Evolutionary conservation across 2,888 invertebrate species (phyloP), one percentile per base, ranked within the genome.

Genomic region (Dicyrtoma fusca): DNA sequence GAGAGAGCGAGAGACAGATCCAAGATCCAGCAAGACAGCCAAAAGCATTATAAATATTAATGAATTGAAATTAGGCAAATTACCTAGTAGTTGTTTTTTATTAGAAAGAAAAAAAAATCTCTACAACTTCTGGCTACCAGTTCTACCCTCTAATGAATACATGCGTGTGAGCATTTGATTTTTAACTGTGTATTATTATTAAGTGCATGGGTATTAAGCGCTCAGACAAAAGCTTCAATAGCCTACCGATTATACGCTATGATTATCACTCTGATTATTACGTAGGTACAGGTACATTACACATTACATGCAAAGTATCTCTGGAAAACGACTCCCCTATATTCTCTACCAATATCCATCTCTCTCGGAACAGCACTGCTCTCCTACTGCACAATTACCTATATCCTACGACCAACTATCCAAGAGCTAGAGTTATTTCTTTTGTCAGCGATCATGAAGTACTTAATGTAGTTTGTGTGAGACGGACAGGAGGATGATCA

Each of bases 11-110:
- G 21, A n/a, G n/a, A 21, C 14, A 51, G 51, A 51, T 19, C n/a
- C 17, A n/a, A n/a, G 51, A 51, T 19, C n/a, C 14, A 49, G 55
- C 19, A 23, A 21, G 55, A 55, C 13, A 61, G 61, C 17, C 42
- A 65, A 66, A 68, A 25, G 66, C 34, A 61, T 34, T 47, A 71
- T 71, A 71, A 71, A 71, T 71, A 71, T 71, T 71, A 71, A 71
- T 71, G 71, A 71, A 71, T 64, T 71, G 64, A 71, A 71, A 71
- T 71, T 71, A 71, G 63, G 71, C 55, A 71, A 71, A 71, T 71
- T 71, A 71, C 47, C 65, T 17, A 42, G 66, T 68, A 68, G 51
- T 68, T 68, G 53, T 59, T 59, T 59, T 17, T 19, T 49, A 49
- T 49, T 49, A 49, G n/a, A 49, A 17, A 59, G 26, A 25, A 25